Conservation (phyloP, 2,888 invertebrate species). For the Altica lythri region DNA sequence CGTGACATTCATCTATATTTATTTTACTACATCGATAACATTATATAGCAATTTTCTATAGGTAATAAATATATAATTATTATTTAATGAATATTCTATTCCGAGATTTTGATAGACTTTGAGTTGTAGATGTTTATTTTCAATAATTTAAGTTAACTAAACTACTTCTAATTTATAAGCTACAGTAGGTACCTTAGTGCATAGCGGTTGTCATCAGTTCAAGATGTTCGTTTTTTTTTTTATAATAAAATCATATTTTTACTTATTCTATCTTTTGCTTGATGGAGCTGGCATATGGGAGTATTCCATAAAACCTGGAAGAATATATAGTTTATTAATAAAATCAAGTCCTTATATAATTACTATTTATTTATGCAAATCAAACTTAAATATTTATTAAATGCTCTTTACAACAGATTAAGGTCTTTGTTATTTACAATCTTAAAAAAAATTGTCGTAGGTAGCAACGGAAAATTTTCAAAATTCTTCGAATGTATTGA, state of each 20-base stretch:
- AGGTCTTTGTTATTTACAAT: no score
- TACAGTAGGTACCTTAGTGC: constrained; percentile 31
- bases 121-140: constrained; percentile 20
- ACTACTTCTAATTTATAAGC: constrained; percentile 21
- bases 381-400: no score
- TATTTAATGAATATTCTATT: constrained; percentile 20
- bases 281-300: constrained; percentile 7
- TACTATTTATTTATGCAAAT: no score
- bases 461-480: no score
- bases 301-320: constrained; percentile 14
- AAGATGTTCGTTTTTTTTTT: constrained; percentile 2
- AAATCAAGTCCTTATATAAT: neutral
- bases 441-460: no score
- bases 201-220: constrained; percentile 31
- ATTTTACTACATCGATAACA: neutral
- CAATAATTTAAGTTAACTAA: constrained; percentile 18
- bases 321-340: neutral
- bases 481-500: no score
- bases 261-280: constrained; percentile 26
- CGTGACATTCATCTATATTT: no score
- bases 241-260: neutral
- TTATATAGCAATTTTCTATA: no score
- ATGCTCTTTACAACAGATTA: no score
- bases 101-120: constrained; percentile 32
- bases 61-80: neutral